Evolutionary conservation across 1,140 invertebrate species (phyloP), one percentile per base, ranked within the genome.

Genomic region (Papilio aristodemus): DNA sequence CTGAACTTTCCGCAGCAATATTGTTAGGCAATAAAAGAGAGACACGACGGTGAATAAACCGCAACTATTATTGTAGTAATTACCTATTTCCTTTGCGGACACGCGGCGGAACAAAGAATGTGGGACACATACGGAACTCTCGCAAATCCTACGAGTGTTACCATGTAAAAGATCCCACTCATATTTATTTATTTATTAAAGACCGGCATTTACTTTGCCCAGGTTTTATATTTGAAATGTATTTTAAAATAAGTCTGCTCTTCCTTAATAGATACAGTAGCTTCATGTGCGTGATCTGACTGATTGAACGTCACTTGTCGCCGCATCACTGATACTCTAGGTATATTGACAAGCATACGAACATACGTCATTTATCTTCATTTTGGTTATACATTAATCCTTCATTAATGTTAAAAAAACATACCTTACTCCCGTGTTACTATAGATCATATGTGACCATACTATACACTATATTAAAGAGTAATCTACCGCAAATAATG

Each of bases 11-110:
- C 7, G 19, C 43, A 32, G 27, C 27, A 19, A 27, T 58, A 58
- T 27, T 32, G 25, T 27, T 32, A 32, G 5, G 0, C 25, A 32
- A n/a, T 32, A 58, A 60, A 60, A 60, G 27, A 17, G 19, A 60
- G 8, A 36, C 14, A 36, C 58, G 58, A 14, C 10, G 9, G 43
- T 8, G 43, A 50, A 50, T 50, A 4, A 58, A 58, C 32, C 14
- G 11, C 32, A 7, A 9, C 13, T 37, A 19, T 50, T 50, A 50
- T 50, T 50, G 17, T 36, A 17, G 14, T 19, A 60, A 60, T 37
- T 38, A 37, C 58, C 58, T 37, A 60, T 60, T 60, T 60, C 58
- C 58, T 60, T 60, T 38, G 32, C 58, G 9, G 22, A n/a, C 11
- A 17, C 43, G 43, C 22, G 9, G 9, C 58, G 58, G 14, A 19